A percentile compares a stretch with the other conserved stretches of the same genome.
Conservation (phyloP, 1,140 invertebrate species). For the Conopomorpha cramerella region DNA sequence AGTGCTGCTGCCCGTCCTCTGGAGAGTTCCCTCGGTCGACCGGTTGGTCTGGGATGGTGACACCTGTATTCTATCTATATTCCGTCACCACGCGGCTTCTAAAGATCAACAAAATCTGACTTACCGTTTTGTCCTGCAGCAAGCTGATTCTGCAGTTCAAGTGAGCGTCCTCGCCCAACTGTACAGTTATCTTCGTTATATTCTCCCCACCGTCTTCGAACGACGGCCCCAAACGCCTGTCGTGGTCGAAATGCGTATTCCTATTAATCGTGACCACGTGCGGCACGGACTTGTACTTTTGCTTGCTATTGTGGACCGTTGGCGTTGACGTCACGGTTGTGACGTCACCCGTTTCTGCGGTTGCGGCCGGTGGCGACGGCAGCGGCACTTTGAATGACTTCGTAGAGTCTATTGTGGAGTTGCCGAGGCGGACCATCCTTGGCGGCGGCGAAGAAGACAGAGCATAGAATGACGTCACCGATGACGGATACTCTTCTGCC, state of each 20-base stretch:
- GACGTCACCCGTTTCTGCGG: conserved; percentile 4
- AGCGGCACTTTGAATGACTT: conserved; percentile 54
- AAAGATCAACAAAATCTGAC: conserved; percentile 33
- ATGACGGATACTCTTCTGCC: conserved; percentile 25
- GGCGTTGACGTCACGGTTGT: conserved; percentile 1
- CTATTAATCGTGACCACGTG: conserved; percentile 34
- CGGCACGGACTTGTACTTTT: conserved; percentile 26
- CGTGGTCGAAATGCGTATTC: conserved; percentile 62
- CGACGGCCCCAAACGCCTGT: conserved; percentile 68
- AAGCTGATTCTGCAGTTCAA: conserved; percentile 83
- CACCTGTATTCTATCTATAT: too few relatives aligned
- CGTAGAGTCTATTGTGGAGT: conserved; percentile 53
- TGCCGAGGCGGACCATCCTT: conserved; percentile 43
- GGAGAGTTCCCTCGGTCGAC: too few relatives aligned
- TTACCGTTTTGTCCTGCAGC: conserved; percentile 85
- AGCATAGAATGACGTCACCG: conserved; percentile 39
- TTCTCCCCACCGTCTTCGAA: conserved; percentile 69
- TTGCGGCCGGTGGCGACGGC: conserved; percentile 15
- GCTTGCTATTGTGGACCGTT: conserved; percentile 5
- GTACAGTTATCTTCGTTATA: conserved; percentile 76
- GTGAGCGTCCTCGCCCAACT: conserved; percentile 76
- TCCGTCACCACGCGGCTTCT: too few relatives aligned
- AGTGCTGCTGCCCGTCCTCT: too few relatives aligned
- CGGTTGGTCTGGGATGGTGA: too few relatives aligned
- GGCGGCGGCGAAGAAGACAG: conserved; percentile 37